These are phyloP conservation scores for Hylaeus anthracinus DNA, from an alignment of 1,140 invertebrate genomes.

Conservation along the genomic window DNA sequence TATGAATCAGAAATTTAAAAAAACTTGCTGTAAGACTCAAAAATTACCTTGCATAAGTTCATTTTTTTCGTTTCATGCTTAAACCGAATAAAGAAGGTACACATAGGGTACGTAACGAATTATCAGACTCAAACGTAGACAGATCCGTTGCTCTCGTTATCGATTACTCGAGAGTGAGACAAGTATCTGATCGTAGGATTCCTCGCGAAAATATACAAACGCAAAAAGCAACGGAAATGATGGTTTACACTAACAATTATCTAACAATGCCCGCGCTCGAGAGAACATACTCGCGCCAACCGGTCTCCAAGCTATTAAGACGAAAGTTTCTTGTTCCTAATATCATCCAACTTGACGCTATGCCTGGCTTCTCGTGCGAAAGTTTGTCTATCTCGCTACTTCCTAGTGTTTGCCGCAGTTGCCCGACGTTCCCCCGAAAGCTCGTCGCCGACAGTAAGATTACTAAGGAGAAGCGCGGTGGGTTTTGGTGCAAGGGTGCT, in stretches of 20 bases:
- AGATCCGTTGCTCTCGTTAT: too few relatives aligned
- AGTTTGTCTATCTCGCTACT: neutral
- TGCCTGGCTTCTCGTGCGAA: neutral
- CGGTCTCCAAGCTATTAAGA: neutral
- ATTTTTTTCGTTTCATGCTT: too few relatives aligned
- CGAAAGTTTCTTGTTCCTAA: neutral
- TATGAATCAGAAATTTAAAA: too few relatives aligned
- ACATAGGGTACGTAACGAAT: too few relatives aligned
- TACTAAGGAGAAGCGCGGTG: neutral
- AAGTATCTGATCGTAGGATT: too few relatives aligned
- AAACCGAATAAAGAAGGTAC: too few relatives aligned
- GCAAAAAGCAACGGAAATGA: too few relatives aligned
- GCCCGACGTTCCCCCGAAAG: constrained; percentile 19
- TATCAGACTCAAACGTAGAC: too few relatives aligned
- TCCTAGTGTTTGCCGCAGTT: neutral
- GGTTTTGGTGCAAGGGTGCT: constrained; percentile 27
- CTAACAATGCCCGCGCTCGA: neutral
- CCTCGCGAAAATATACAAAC: neutral
- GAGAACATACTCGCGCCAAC: neutral
- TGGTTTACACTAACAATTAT: neutral
- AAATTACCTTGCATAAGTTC: too few relatives aligned
- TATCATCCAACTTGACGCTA: neutral
- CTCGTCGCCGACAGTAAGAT: neutral
- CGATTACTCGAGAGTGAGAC: too few relatives aligned
- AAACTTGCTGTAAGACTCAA: too few relatives aligned